phyloP scores from a whole-genome alignment of 2,797 vertebrate species.

The Tarsius wallacei region DNA sequence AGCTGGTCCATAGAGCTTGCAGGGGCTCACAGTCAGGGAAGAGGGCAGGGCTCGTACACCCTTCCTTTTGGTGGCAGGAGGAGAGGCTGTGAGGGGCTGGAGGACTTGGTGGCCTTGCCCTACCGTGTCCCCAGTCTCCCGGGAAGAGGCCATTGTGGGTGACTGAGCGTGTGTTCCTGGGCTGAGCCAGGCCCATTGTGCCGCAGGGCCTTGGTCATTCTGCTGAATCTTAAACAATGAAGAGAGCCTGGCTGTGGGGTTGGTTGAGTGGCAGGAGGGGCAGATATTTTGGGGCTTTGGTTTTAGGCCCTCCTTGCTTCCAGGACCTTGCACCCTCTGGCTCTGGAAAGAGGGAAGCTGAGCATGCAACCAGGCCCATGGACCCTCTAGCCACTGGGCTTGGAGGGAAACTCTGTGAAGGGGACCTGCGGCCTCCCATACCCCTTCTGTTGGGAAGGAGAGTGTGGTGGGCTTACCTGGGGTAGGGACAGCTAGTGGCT shows the following conservation, averaged over 20 bases:
- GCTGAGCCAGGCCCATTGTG: neutral
- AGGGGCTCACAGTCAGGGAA: neutral
- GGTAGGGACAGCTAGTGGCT: too few relatives aligned
- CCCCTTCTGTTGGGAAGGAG: neutral
- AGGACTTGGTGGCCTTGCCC: neutral
- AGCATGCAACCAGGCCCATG: neutral
- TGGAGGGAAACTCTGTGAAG: neutral
- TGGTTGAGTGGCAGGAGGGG: neutral
- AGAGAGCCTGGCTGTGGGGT: neutral
- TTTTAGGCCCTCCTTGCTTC: neutral
- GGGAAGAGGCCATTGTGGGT: neutral
- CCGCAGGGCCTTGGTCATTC: neutral
- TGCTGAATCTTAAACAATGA: neutral
- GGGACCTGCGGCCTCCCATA: neutral
- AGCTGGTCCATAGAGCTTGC: neutral
- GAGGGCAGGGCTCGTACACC: neutral
- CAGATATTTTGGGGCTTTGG: neutral
- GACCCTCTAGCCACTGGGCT: neutral
- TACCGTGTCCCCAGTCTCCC: neutral
- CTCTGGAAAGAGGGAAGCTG: neutral
- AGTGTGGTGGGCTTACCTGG: neutral
- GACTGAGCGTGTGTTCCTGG: neutral
- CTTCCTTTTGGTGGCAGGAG: neutral
- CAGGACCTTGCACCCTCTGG: neutral
- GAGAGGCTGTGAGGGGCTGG: neutral